phyloP scores from a whole-genome alignment of 2,113 vertebrate species.

The Tor tambroides region DNA sequence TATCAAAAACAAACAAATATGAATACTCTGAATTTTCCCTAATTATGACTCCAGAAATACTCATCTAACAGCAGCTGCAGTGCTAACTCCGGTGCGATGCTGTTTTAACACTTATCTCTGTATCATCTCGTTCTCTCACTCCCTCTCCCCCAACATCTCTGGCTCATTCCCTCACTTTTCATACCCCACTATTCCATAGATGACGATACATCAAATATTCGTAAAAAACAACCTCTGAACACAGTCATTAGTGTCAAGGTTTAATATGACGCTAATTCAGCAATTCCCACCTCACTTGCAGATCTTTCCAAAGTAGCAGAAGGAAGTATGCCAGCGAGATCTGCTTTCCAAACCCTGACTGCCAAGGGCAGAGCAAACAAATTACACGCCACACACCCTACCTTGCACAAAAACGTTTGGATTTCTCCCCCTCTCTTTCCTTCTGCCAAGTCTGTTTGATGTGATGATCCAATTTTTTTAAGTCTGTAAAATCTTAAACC shows the following conservation, averaged over 20 bases:
- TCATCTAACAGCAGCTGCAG: constrained; percentile 71
- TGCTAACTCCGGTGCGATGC: background rate
- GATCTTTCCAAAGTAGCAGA: constrained; percentile 47
- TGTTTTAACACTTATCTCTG: background rate
- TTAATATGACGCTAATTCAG: constrained; percentile 70
- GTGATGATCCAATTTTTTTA: constrained; percentile 52
- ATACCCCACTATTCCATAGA: constrained; percentile 55
- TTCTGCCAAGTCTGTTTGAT: constrained; percentile 33
- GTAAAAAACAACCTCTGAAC: constrained; percentile 78
- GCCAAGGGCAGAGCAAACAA: background rate
- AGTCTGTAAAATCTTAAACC: background rate
- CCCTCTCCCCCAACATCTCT: background rate
- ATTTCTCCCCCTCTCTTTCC: constrained; percentile 17
- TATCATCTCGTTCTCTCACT: background rate
- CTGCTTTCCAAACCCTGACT: background rate
- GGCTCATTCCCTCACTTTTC: constrained; percentile 9
- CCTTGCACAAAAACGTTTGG: background rate
- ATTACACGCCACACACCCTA: background rate
- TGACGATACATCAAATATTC: constrained; percentile 87
- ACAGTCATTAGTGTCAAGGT: constrained; percentile 77
- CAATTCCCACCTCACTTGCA: constrained; percentile 63
- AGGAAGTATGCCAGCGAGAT: constrained; percentile 4
- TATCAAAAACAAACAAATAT: no score
- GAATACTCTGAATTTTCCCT: constrained; percentile 60
- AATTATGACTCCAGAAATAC: constrained; percentile 72